These are phyloP conservation scores for Eupeodes latifasciatus DNA, from an alignment of 2,888 invertebrate species.

Conservation along the genomic window DNA sequence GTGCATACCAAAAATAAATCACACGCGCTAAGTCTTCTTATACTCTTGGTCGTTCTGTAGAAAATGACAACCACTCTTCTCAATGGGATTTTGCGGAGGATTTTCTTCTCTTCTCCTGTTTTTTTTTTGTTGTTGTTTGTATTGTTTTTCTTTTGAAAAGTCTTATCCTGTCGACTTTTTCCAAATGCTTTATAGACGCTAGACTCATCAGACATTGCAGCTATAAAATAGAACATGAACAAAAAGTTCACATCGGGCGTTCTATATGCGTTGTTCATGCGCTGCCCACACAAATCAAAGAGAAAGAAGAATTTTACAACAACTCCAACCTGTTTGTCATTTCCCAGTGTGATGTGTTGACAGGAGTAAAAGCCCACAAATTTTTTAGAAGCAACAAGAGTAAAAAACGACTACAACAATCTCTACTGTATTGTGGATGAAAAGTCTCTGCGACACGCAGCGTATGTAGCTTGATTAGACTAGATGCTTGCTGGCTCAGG, in stretches of 20 bases:
- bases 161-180: slow-evolving; percentile 5
- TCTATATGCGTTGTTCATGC: slow-evolving; percentile 10
- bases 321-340: slow-evolving; percentile 55
- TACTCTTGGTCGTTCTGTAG: slow-evolving; percentile 41
- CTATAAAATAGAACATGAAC: background rate
- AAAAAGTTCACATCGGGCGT: slow-evolving; percentile 1
- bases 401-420: background rate
- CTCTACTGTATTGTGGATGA: background rate
- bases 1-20: slow-evolving; percentile 30
- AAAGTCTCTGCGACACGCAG: too few species aligned
- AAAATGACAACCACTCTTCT: slow-evolving; percentile 54
- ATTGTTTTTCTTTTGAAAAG: background rate
- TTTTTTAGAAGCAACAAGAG: slow-evolving; percentile 2
- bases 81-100: slow-evolving; percentile 43
- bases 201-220: slow-evolving; percentile 19
- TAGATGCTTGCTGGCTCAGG: slow-evolving; percentile 15
- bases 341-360: slow-evolving; percentile 4
- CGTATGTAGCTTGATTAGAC: background rate
- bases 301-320: slow-evolving; percentile 32
- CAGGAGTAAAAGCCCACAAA: slow-evolving; percentile 50
- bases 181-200: too few species aligned
- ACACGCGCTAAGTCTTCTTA: slow-evolving; percentile 31
- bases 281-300: slow-evolving; percentile 36
- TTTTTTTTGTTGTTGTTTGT: too few species aligned
- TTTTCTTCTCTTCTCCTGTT: background rate